Percentiles rank a stretch among this genome's conserved stretches.
Conservation (phyloP, 2,797 vertebrate species). For the Pangasius mekongensis region DNA sequence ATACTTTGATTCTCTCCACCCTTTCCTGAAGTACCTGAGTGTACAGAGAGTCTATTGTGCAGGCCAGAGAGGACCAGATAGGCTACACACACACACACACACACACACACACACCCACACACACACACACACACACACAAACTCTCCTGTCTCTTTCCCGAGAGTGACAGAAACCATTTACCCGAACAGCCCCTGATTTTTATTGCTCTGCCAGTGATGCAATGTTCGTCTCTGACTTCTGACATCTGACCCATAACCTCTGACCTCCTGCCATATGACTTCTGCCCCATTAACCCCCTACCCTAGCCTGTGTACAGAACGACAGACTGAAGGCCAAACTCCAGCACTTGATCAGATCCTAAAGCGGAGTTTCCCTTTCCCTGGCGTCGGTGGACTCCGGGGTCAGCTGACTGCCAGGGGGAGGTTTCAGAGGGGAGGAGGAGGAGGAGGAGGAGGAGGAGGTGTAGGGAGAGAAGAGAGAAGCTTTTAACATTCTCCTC, state of each 20-base stretch:
- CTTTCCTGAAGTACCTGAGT: constrained; percentile 45
- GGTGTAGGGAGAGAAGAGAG: constrained; percentile 48
- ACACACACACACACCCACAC: constrained; percentile 6
- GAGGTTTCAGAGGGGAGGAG: constrained; percentile 49
- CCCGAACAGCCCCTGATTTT: constrained; percentile 48
- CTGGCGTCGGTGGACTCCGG: constrained; percentile 57
- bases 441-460: constrained; percentile 49
- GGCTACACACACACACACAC: constrained; percentile 39
- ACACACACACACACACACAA: constrained; percentile 37
- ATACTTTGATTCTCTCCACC: constrained; percentile 17
- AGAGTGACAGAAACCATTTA: constrained; percentile 41
- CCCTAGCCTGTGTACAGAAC: constrained; percentile 12
- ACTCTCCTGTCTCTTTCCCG: constrained; percentile 53
- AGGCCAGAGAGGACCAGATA: constrained; percentile 31
- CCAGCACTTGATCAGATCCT: constrained; percentile 54
- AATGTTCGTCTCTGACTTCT: constrained; percentile 66
- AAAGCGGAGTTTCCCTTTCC: constrained; percentile 51
- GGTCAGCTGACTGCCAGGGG: constrained; percentile 73
- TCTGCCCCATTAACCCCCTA: constrained; percentile 60
- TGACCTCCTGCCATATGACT: constrained; percentile 72
- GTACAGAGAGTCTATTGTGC: constrained; percentile 48
- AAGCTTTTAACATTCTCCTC: constrained; percentile 73
- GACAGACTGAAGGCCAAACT: constrained; percentile 19
- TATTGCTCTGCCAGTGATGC: constrained; percentile 63
- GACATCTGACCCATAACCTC: constrained; percentile 66